These are phyloP conservation scores for Ecdyonurus torrentis DNA, from an alignment of 2,888 invertebrate genomes.

Conservation along the genomic window DNA sequence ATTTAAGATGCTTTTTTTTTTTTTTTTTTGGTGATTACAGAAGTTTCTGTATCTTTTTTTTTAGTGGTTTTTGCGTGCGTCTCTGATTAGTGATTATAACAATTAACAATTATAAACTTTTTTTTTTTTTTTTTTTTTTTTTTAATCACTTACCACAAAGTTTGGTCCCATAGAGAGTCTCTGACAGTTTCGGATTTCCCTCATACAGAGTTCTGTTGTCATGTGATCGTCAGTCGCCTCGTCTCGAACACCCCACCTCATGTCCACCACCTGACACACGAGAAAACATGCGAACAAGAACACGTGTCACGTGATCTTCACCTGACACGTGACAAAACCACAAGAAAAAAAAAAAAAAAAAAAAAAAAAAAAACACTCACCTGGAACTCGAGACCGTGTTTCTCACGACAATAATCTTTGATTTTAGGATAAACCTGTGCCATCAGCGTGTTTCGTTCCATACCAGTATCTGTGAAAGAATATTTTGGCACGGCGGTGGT, in stretches of 20 bases:
- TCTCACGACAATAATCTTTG: constrained; percentile 93
- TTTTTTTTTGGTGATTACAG: too few relatives aligned
- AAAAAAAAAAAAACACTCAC: constrained; percentile 29
- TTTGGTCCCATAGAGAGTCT: constrained; percentile 94
- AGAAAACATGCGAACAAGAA: too few relatives aligned
- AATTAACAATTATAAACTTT: too few relatives aligned
- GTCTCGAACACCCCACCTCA: constrained; percentile 97
- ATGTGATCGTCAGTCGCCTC: constrained; percentile 99
- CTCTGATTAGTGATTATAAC: not conserved
- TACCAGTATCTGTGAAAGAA: constrained; percentile 83
- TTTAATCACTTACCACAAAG: constrained; percentile 53
- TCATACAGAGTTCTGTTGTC: constrained; percentile 97
- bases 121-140: not conserved
- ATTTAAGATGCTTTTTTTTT: too few relatives aligned
- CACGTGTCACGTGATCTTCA: not conserved
- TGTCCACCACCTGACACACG: constrained; percentile 74
- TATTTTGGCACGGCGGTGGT: too few relatives aligned
- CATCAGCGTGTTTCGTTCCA: constrained; percentile 95
- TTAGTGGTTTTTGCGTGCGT: not conserved
- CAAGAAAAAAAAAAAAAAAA: not conserved
- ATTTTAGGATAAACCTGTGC: constrained; percentile 93
- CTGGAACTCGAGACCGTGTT: constrained; percentile 96
- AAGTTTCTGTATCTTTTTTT: not conserved
- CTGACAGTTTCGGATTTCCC: constrained; percentile 95
- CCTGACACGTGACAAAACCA: not conserved